Base-by-base conservation (phyloP, 2,113 vertebrate genomes). In the Zapornia atra region DNA sequence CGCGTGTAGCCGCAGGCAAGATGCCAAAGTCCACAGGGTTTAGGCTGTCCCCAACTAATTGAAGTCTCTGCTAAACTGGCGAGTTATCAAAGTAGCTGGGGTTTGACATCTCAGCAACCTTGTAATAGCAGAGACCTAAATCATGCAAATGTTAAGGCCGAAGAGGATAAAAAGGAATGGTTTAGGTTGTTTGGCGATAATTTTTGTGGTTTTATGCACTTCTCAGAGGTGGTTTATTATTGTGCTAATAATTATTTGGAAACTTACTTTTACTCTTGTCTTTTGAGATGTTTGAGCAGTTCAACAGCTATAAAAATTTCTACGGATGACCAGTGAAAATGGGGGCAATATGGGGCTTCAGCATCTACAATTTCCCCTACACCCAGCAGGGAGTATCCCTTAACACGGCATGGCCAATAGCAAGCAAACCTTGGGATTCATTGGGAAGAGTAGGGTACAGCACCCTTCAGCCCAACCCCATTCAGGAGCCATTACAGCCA, bases 1-100 rank as follows among this genome's bases (percentile, higher is more conserved):
- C 48, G 53, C 68, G 53, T 85, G 83, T 31, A 95, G 83, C 56
- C 0, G 0, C 65, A 65, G 93, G 93, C 86, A 87, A 71, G 59
- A n/a, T 89, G 89, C 94, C 93, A 94, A 92, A 89, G 34, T 69
- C 73, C 68, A 50, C 69, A 79, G 56, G 57, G 72, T 89, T 96
- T 76, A 84, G 77, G 69, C 40, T 93, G 82, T 81, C 80, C 76
- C 89, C 16, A 72, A 4, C 77, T 87, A 86, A 82, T 8, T 82
- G 83, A 89, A 59, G 72, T 81, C 78, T 61, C 56, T 85, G 33
- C 65, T 91, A 54, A 92, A 95, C 69, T 79, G 73, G 38, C 10
- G 14, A 89, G 53, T 82, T 87, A 87, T 83, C 81, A 87, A 71
- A 86, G 76, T 57, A 71, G 19, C 65, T 78, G 73, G 61, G 59